A percentile compares a stretch with the other conserved stretches of the same genome.
These are phyloP conservation scores for Eumaeus atala DNA, from an alignment of 1,140 invertebrate genomes.

Conservation along the genomic window DNA sequence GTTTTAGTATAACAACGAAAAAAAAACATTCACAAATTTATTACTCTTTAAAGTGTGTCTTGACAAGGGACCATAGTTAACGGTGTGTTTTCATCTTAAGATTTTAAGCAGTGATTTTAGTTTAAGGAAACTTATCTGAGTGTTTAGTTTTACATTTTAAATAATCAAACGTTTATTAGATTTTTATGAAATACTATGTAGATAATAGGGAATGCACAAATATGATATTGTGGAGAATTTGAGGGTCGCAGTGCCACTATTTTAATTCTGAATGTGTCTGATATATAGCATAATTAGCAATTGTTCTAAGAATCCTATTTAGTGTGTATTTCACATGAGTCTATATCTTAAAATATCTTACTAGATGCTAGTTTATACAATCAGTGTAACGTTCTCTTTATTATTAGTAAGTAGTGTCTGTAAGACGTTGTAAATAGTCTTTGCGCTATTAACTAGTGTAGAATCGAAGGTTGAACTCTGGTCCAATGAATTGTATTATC, in stretches of 20 bases:
- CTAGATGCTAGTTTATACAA: slow-evolving; percentile 7
- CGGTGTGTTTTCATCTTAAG: slow-evolving; percentile 33
- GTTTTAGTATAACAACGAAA: slow-evolving; percentile 35
- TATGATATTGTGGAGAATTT: slow-evolving; percentile 6
- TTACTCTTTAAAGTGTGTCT: slow-evolving; percentile 48
- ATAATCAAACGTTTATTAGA: slow-evolving; percentile 7
- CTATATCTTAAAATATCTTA: slow-evolving; percentile 1
- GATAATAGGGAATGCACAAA: slow-evolving; percentile 52
- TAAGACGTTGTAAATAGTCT: slow-evolving; percentile 14
- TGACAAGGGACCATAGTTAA: slow-evolving; percentile 61
- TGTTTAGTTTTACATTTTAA: slow-evolving; percentile 16
- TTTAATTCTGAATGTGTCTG: slow-evolving; percentile 5
- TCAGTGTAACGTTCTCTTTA: slow-evolving; percentile 7
- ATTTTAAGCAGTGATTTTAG: slow-evolving; percentile 22
- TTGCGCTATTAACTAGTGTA: slow-evolving; percentile 25
- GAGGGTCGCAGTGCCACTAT: not conserved
- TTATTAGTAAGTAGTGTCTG: not conserved
- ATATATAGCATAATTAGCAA: too few relatives aligned
- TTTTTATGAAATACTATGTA: slow-evolving; percentile 32
- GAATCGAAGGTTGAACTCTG: slow-evolving; percentile 70
- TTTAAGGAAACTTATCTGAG: slow-evolving; percentile 25
- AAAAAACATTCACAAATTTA: slow-evolving; percentile 29
- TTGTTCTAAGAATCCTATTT: slow-evolving; percentile 3
- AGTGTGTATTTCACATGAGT: not conserved
- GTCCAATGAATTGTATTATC: slow-evolving; percentile 67